These are phyloP conservation scores for Caenorhabditis japonica DNA, from an alignment of 2,888 invertebrate species.

Conservation along the genomic window DNA sequence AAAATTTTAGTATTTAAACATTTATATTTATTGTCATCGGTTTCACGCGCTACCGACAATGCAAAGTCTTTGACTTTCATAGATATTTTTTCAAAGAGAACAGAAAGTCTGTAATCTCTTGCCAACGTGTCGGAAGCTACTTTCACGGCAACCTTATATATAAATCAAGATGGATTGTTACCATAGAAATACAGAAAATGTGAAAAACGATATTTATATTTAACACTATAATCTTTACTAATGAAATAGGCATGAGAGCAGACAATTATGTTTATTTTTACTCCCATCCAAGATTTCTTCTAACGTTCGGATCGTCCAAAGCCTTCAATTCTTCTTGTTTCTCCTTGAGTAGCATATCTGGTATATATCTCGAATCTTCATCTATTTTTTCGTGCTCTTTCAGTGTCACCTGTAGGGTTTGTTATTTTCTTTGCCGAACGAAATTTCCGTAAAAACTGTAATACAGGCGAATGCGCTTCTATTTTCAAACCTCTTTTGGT, in stretches of 20 bases:
- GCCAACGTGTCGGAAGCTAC: too few species aligned
- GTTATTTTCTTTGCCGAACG: neutral
- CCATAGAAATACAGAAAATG: neutral
- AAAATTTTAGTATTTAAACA: too few species aligned
- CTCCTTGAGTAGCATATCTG: slow-evolving; percentile 71
- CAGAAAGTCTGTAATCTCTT: too few species aligned
- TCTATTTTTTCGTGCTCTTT: slow-evolving; percentile 74
- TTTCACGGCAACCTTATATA: too few species aligned
- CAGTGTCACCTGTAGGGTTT: slow-evolving; percentile 64
- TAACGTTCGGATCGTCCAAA: slow-evolving; percentile 73
- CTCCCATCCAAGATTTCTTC: slow-evolving; percentile 75
- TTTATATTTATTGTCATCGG: too few species aligned
- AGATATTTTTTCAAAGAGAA: too few species aligned
- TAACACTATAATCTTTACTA: neutral
- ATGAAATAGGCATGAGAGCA: neutral
- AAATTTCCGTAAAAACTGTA: too few species aligned
- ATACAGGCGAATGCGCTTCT: too few species aligned
- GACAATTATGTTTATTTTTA: slow-evolving; percentile 29
- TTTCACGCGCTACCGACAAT: too few species aligned
- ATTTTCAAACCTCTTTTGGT: too few species aligned
- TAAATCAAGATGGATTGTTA: too few species aligned
- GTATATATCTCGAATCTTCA: slow-evolving; percentile 74
- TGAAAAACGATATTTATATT: neutral
- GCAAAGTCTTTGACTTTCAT: too few species aligned
- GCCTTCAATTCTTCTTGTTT: slow-evolving; percentile 72